Conservation (phyloP, 2,888 invertebrate genomes). For the Noctua comes region DNA sequence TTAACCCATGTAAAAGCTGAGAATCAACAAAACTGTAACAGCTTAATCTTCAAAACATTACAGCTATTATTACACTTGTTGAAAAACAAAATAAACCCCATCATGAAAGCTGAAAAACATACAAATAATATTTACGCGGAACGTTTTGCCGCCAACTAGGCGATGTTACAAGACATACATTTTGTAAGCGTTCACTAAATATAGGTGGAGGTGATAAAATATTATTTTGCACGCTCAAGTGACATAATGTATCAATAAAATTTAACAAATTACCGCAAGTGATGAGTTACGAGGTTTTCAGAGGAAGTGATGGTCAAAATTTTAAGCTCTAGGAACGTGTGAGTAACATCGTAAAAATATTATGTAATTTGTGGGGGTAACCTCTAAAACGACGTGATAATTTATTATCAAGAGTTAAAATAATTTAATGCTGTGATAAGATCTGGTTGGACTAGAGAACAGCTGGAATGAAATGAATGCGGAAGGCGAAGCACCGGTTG, state of each 20-base stretch:
- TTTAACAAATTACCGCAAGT: conserved; percentile 48
- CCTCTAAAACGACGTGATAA: conserved; percentile 22
- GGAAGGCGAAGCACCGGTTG: conserved; percentile 15
- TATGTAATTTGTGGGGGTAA: conserved; percentile 19
- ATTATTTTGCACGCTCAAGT: conserved; percentile 58
- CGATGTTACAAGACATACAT: conserved; percentile 35
- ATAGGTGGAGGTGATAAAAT: conserved; percentile 57
- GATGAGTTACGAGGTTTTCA: conserved; percentile 52
- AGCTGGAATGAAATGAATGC: conserved; percentile 28
- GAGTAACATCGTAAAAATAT: conserved; percentile 42
- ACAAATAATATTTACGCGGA: conserved; percentile 37
- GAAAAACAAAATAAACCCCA: conserved; percentile 37
- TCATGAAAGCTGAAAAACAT: conserved; percentile 46
- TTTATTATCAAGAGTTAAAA: conserved; percentile 30
- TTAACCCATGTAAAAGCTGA: conserved; percentile 3
- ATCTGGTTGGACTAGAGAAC: neutral
- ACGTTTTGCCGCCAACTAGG: conserved; percentile 43
- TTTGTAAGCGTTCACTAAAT: conserved; percentile 52
- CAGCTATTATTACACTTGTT: conserved; percentile 22
- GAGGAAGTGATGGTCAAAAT: conserved; percentile 38
- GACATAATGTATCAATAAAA: conserved; percentile 63
- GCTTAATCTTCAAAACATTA: conserved; percentile 26
- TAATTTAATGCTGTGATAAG: neutral
- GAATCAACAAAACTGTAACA: conserved; percentile 31
- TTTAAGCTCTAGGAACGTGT: conserved; percentile 37